Conservation (phyloP, 2,797 vertebrate genomes). For the Acrossocheilus wenchowensis region DNA sequence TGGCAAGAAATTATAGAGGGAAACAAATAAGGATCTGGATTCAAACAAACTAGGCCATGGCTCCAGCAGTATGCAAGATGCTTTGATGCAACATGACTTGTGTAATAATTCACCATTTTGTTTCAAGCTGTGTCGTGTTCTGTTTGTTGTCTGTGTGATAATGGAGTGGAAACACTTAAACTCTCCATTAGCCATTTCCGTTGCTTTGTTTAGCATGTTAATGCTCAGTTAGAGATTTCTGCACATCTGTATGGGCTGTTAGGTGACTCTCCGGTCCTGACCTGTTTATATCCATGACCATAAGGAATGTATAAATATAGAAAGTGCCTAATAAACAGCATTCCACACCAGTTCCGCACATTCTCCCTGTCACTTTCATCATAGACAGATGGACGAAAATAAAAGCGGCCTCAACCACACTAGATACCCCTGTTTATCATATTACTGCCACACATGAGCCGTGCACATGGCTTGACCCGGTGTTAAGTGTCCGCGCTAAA, state of each 20-base stretch:
- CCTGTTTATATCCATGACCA: constrained; percentile 56
- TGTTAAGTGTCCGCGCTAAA: constrained; percentile 98
- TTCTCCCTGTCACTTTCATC: constrained; percentile 74
- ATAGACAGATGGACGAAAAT: constrained; percentile 66
- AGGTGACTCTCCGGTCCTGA: constrained; percentile 57
- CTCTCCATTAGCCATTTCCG: constrained; percentile 55
- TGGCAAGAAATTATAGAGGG: neutral
- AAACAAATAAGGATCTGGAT: neutral
- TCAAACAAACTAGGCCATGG: neutral
- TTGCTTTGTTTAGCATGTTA: constrained; percentile 55
- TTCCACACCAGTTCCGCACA: constrained; percentile 62
- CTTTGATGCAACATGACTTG: neutral
- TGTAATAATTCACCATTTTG: constrained; percentile 27
- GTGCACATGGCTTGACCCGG: constrained; percentile 88
- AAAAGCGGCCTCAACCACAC: constrained; percentile 78
- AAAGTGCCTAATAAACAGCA: neutral
- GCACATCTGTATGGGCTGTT: constrained; percentile 38
- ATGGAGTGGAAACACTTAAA: constrained; percentile 54
- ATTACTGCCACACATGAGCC: constrained; percentile 91
- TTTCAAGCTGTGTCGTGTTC: neutral
- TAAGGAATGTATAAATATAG: constrained; percentile 20
- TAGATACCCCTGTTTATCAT: constrained; percentile 93
- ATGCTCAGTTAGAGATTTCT: constrained; percentile 47
- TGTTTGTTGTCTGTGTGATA: constrained; percentile 53
- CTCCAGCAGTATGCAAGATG: neutral